A percentile compares a stretch with the other conserved stretches of the same genome.
Conservation (phyloP, 2,888 invertebrate species). For the Meteorus colon region DNA sequence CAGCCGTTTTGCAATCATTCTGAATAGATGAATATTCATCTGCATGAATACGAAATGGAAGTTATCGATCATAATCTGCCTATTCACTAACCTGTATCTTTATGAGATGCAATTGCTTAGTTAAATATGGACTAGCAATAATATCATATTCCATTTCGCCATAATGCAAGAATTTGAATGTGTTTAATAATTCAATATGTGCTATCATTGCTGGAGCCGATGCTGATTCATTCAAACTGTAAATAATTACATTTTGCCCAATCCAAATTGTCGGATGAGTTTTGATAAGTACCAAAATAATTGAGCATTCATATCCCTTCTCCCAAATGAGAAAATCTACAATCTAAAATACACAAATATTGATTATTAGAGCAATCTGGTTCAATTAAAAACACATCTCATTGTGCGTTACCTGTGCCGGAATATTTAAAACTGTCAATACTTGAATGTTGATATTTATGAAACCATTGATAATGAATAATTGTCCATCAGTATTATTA, state of each 20-base stretch:
- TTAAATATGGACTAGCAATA: slow-evolving; percentile 58
- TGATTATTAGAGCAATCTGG: neutral
- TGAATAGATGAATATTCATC: slow-evolving; percentile 41
- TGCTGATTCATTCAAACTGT: slow-evolving; percentile 48
- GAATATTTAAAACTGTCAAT: slow-evolving; percentile 30
- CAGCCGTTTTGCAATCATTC: slow-evolving; percentile 53
- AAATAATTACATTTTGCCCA: slow-evolving; percentile 54
- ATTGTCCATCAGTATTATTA: slow-evolving; percentile 42
- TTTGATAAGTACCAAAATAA: slow-evolving; percentile 54
- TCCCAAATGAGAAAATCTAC: slow-evolving; percentile 62
- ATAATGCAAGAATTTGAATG: slow-evolving; percentile 53
- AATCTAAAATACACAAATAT: slow-evolving; percentile 36
- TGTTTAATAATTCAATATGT: slow-evolving; percentile 50
- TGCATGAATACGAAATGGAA: neutral
- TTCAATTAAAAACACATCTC: neutral
- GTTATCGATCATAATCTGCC: neutral
- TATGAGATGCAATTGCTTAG: slow-evolving; percentile 61
- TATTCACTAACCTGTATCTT: slow-evolving; percentile 53
- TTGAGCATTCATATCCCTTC: slow-evolving; percentile 22
- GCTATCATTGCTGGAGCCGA: slow-evolving; percentile 27
- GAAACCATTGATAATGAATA: slow-evolving; percentile 56
- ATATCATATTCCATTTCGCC: slow-evolving; percentile 51
- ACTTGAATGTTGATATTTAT: slow-evolving; percentile 31
- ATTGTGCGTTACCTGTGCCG: slow-evolving; percentile 24
- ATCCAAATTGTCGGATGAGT: slow-evolving; percentile 41